Percentiles rank a stretch among this genome's conserved stretches.
Conservation (phyloP, 1,140 invertebrate genomes). For the Caerostris darwini region DNA sequence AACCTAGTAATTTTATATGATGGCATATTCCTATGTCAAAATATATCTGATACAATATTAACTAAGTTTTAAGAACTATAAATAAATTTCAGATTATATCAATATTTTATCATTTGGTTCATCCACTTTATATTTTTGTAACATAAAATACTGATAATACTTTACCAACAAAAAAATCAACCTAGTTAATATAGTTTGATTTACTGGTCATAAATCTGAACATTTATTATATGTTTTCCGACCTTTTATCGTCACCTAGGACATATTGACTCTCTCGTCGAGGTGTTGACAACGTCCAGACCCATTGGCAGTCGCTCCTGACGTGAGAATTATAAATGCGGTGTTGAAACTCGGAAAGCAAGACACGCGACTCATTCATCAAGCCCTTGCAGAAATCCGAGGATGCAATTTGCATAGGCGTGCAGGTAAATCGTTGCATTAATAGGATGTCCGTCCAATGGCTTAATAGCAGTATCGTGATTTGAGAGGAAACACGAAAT, state of each 20-base stretch:
- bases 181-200: no score
- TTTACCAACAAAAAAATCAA: no score
- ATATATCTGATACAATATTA: no score
- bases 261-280: background rate
- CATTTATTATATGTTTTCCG: no score
- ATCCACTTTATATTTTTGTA: no score
- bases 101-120: no score
- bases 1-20: no score
- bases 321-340: background rate
- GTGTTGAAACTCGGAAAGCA: constrained; percentile 29
- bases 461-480: constrained; percentile 69
- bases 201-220: no score
- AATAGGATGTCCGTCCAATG: constrained; percentile 66
- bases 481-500: constrained; percentile 57
- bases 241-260: background rate
- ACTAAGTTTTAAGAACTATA: no score
- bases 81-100: no score
- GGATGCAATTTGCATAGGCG: constrained; percentile 17
- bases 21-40: no score
- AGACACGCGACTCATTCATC: constrained; percentile 43
- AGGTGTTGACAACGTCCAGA: background rate
- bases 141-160: no score
- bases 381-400: constrained; percentile 35
- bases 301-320: background rate
- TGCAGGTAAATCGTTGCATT: constrained; percentile 60